A percentile compares a stretch with the other conserved stretches of the same genome.
Conservation (phyloP, 1,140 invertebrate species). For the Limonius californicus region DNA sequence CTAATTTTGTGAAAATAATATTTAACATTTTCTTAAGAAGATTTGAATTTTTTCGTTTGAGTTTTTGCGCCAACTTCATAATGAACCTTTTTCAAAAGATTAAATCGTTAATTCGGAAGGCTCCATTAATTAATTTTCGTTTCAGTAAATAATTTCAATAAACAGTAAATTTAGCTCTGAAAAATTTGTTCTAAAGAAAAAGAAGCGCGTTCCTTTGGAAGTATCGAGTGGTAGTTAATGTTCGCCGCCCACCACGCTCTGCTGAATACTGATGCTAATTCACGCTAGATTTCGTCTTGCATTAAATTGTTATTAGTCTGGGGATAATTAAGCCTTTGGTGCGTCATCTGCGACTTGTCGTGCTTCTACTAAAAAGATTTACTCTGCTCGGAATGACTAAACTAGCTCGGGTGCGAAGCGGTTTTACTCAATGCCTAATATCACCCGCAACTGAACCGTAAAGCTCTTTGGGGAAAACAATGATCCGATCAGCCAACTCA, state of each 20-base stretch:
- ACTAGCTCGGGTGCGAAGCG: no score
- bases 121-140: background rate
- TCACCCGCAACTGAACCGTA: no score
- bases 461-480: no score
- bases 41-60: background rate
- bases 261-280: background rate
- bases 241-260: background rate
- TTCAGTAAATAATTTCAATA: background rate
- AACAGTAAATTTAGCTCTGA: background rate
- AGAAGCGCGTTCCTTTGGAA: background rate
- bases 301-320: background rate
- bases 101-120: no score
- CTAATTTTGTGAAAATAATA: background rate
- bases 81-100: background rate
- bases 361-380: no score
- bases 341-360: background rate
- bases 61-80: no score
- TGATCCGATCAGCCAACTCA: no score
- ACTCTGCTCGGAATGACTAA: no score
- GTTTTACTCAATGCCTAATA: no score
- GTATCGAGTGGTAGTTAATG: background rate
- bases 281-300: background rate
- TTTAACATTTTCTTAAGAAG: no score
- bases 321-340: background rate
- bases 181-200: background rate